phyloP scores from a whole-genome alignment of 1,140 invertebrate species.

The Eriosoma lanigerum region DNA sequence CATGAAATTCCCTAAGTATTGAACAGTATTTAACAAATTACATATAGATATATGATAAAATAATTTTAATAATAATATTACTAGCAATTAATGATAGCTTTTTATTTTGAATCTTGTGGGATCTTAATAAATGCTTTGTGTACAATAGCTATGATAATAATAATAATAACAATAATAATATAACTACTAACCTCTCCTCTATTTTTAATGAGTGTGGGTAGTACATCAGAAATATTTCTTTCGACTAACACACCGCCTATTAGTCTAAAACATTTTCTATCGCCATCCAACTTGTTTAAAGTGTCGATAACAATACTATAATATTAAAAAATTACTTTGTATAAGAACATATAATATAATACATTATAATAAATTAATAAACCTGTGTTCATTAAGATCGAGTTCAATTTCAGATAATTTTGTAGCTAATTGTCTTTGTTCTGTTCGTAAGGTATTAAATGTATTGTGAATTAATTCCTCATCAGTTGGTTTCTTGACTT shows the following conservation, averaged over 20 bases:
- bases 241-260: slow-evolving; percentile 92
- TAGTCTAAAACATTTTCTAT: slow-evolving; percentile 88
- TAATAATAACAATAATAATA: slow-evolving; percentile 9
- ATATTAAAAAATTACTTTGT: too few relatives aligned
- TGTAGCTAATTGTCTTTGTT: slow-evolving; percentile 79
- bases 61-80: too few relatives aligned
- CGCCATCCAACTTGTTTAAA: slow-evolving; percentile 79
- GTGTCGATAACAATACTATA: slow-evolving; percentile 92
- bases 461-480: slow-evolving; percentile 79
- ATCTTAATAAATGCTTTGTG: too few relatives aligned
- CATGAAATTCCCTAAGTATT: too few relatives aligned
- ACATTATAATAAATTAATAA: slow-evolving; percentile 55
- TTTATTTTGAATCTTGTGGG: too few relatives aligned
- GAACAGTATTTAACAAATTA: too few relatives aligned
- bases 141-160: too few relatives aligned
- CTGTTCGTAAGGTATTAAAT: slow-evolving; percentile 82
- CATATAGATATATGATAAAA: too few relatives aligned
- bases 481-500: slow-evolving; percentile 45
- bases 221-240: slow-evolving; percentile 85
- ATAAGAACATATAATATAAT: slow-evolving; percentile 65
- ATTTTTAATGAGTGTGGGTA: slow-evolving; percentile 81
- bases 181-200: slow-evolving; percentile 69
- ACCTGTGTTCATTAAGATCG: slow-evolving; percentile 95
- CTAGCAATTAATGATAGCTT: too few relatives aligned
- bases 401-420: slow-evolving; percentile 90